Evolutionary conservation across 2,888 invertebrate species (phyloP), one percentile per base, ranked within the genome.

Genomic region (Saturnia pavonia): DNA sequence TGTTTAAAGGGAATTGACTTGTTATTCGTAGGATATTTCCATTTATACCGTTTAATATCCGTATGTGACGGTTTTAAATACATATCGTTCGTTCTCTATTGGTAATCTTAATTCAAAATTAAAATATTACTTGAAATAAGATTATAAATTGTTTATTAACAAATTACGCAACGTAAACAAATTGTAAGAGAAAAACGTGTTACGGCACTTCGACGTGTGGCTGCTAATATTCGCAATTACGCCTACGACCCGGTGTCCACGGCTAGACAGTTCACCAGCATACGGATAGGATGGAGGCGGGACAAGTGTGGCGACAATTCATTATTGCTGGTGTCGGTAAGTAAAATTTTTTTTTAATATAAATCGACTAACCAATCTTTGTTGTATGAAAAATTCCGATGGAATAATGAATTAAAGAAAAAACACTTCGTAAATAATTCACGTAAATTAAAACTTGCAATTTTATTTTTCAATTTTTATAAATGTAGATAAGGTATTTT

Each of bases 281-380:
- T 81, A 65, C 88, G 78, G 78, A 84, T 86, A 94, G 89, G 86
- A 94, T 95, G 94, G 95, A 96, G 89, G 92, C 91, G 76, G 96
- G 96, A 65, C 95, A 96, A 75, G 92, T 95, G 78, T 91, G 94
- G 86, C 92, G 95, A 77, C 96, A 96, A 84, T 96, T 95, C 83
- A 78, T 95, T 82, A 96, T 96, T 79, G 96, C 95, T 54, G 93
- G 94, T 76, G 88, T 95, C 85, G 96, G 96, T 96, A 90, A 89
- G 94, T 94, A 48, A 19, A 16, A 22, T 54, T n/a, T n/a, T n/a
- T n/a, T n/a, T n/a, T n/a, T n/a, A n/a, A n/a, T n/a, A n/a, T n/a
- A n/a, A n/a, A n/a, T n/a, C n/a, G n/a, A n/a, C n/a, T 22, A 54
- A 22, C 71, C 48, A 72, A 70, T 48, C 8, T 12, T 40, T 45